phyloP scores from a whole-genome alignment of 2,888 invertebrate species.

The Baccha elongata region DNA sequence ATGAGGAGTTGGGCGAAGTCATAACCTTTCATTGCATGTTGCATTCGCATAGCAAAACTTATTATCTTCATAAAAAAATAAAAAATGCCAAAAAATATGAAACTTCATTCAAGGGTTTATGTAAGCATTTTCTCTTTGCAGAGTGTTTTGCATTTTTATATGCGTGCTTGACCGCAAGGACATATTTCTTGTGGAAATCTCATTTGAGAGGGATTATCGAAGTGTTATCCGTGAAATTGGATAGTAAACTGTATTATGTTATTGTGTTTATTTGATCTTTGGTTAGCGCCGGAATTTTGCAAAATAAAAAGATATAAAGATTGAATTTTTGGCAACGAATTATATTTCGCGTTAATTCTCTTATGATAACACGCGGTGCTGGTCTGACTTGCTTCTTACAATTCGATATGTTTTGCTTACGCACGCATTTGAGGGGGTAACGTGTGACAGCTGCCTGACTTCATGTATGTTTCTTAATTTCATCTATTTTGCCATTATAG shows the following conservation, averaged over 20 bases:
- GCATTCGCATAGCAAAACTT: conserved; percentile 58
- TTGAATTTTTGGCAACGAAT: no score
- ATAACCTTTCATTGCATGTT: conserved; percentile 65
- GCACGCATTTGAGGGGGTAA: no score
- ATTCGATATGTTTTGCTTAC: no score
- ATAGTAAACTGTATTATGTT: conserved; percentile 32
- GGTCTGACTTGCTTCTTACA: no score
- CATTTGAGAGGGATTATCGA: conserved; percentile 47
- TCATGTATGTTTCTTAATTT: no score
- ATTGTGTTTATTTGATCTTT: conserved; percentile 3
- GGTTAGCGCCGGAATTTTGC: no score
- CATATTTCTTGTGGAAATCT: conserved; percentile 32
- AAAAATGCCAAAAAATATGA: conserved; percentile 26
- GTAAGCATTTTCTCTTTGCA: conserved; percentile 3
- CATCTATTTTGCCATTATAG: no score
- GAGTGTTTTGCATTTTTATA: conserved; percentile 62
- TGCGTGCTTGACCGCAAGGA: conserved; percentile 64
- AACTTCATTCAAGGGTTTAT: conserved; percentile 54
- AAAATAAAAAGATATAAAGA: no score
- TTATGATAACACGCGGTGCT: no score
- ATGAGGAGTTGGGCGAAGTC: conserved; percentile 23
- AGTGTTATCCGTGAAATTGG: conserved; percentile 67
- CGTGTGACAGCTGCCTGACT: no score
- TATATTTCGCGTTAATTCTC: no score
- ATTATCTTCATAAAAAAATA: conserved; percentile 47